These are phyloP conservation scores for Empidonax traillii DNA, from an alignment of 2,113 vertebrate species.

Conservation along the genomic window DNA sequence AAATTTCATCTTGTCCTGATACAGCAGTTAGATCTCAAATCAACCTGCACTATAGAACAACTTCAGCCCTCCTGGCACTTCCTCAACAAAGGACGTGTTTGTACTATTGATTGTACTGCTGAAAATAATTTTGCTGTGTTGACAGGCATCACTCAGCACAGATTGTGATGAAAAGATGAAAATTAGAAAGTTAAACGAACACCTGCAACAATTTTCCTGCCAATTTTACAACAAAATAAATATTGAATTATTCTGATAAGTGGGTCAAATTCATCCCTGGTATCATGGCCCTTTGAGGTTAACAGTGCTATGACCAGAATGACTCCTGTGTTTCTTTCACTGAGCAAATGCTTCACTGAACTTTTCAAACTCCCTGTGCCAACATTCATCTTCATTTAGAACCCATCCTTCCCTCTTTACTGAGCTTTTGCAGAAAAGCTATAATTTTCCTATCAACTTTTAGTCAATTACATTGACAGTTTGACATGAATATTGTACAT, in stretches of 20 bases:
- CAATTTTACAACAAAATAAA: conserved; percentile 64
- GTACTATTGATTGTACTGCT: conserved; percentile 57
- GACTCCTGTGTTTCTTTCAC: background rate
- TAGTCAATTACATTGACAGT: background rate
- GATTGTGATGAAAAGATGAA: conserved; percentile 56
- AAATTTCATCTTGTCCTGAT: background rate
- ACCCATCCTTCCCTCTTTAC: conserved; percentile 3
- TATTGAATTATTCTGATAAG: conserved; percentile 59
- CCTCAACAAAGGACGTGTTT: conserved; percentile 60
- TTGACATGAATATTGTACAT: background rate
- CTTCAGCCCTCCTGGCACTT: conserved; percentile 51
- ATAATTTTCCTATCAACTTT: conserved; percentile 44
- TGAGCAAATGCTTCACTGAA: conserved; percentile 22
- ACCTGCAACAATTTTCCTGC: conserved; percentile 63
- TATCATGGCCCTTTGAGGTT: conserved; percentile 32
- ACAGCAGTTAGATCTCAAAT: background rate
- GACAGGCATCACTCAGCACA: conserved; percentile 70
- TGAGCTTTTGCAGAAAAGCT: conserved; percentile 27
- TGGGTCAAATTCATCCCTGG: conserved; percentile 54
- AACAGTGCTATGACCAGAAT: background rate
- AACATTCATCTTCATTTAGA: conserved; percentile 60
- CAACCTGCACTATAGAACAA: conserved; percentile 1
- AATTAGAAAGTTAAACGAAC: conserved; percentile 66
- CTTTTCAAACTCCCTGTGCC: conserved; percentile 2
- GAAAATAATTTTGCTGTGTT: conserved; percentile 65